Evolutionary conservation across 2,888 invertebrate species (phyloP), one percentile per base, ranked within the genome.

Genomic region (Drosophila rubida): DNA sequence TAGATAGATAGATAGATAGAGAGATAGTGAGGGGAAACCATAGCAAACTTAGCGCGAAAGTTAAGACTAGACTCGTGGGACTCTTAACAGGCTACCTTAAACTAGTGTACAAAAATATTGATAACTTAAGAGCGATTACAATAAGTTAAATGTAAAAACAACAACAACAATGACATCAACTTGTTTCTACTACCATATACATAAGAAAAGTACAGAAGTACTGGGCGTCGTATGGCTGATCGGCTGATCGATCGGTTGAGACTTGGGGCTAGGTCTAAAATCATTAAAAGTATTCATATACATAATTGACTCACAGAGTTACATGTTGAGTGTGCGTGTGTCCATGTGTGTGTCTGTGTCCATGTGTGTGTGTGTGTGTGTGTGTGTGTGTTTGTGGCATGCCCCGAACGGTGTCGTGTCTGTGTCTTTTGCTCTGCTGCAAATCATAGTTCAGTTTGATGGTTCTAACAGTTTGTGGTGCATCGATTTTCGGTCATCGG

Each of bases 231-330:
- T 27, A 8, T 30, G 32, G 32, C 25, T 30, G 30, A 32, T 19
- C 25, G 22, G 25, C 30, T 8, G 23, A 11, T 32, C n/a, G 32
- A 6, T 13, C 13, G 2, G 13, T 7, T 1, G 41, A 11, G 37
- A 32, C n/a, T 6, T 19, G 2, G 16, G 60, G 44, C 14, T 46
- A 25, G 37, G 22, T 23, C 37, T 63, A 58, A 78, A 78, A 78
- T 63, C 45, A 78, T 61, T 78, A 69, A 75, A 81, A 76, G 51
- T 70, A 82, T 75, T 66, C 60, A 78, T 80, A 61, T 81, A 80
- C 73, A 84, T 84, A 88, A 82, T 82, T 82, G 82, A 82, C 82
- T 82, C 83, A 82, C 86, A 87, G 78, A 87, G 81, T 69, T 66
- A 69, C 65, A 35, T 35, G 58, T 72, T 51, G 39, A 54, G 39